Evolutionary conservation across 1,140 invertebrate genomes (phyloP), one percentile per base, ranked within the genome.

Genomic region (Pteromalus puparum): DNA sequence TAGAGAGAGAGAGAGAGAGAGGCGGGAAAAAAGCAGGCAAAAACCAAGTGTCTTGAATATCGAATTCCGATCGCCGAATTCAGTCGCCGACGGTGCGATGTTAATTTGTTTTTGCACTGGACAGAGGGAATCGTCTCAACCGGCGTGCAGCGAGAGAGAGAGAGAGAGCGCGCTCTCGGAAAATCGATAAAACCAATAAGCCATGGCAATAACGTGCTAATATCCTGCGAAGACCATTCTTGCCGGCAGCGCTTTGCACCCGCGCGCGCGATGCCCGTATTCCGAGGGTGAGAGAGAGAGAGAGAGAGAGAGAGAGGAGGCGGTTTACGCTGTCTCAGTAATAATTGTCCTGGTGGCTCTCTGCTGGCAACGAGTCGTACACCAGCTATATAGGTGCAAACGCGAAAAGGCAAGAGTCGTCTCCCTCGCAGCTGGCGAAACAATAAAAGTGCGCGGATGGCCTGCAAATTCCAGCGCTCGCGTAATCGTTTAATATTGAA

Each of bases 111-210:
- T 88, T 87, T 84, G 86, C 83, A 86, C 74, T 70, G 83, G 87
- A 89, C 88, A 89, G 85, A 30, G 38, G 48, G 21, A 65, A 34
- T 82, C 81, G 81, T 61, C 53, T 61, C 48, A 15, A 2, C 18
- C 48, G 5, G 15, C 0, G 26, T 24, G n/a, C 15, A 53, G 15
- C 18, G 48, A 18, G 18, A 48, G 46, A 0, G 13, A 48, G 15
- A 15, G 46, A 61, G 53, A 61, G 53, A 21, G 53, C 18, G 53
- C 6, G 53, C 18, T 61, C 18, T 61, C 70, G 67, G 86, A 87
- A 89, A 90, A 90, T 90, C 90, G 87, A 90, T 90, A 88, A 88
- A 90, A 88, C 90, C 90, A 90, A 90, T 90, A 90, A 90, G 87
- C 89, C 86, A 83, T 82, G 87, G 89, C 89, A 90, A 90, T 90